Percentiles rank a stretch among this genome's conserved stretches.
Evolutionary conservation across 2,888 invertebrate species (phyloP).

Genomic region (Coenonympha glycerion): DNA sequence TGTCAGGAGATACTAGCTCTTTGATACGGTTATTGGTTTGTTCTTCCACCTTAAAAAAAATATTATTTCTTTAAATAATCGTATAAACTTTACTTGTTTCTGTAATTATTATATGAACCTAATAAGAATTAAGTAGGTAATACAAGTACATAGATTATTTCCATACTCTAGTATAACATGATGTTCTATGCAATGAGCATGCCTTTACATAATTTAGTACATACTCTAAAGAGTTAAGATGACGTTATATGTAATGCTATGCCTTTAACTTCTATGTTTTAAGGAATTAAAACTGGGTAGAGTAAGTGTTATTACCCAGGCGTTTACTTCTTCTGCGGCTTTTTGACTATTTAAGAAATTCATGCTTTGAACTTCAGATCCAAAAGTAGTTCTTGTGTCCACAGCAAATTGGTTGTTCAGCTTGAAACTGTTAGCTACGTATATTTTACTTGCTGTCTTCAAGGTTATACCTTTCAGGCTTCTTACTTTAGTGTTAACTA

Average conservation of each 20-base stretch:
- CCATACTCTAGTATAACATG: no score
- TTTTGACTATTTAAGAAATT: slow-evolving; percentile 73
- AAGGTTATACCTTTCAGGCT: slow-evolving; percentile 69
- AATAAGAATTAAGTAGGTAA: no score
- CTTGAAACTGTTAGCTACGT: slow-evolving; percentile 63
- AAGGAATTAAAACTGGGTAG: no score
- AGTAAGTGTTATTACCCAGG: slow-evolving; percentile 76
- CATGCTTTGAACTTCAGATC: slow-evolving; percentile 77
- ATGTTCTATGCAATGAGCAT: no score
- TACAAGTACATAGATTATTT: no score
- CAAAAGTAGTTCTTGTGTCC: slow-evolving; percentile 74
- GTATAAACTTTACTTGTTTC: neutral
- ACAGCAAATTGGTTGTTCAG: slow-evolving; percentile 74
- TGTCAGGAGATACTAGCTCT: slow-evolving; percentile 75
- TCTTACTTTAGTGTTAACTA: slow-evolving; percentile 36
- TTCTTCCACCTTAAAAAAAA: slow-evolving; percentile 52
- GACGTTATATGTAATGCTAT: no score
- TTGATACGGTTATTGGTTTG: slow-evolving; percentile 62
- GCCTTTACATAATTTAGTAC: no score
- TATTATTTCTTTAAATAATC: neutral
- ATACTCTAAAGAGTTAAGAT: no score
- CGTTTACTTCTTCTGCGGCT: slow-evolving; percentile 80
- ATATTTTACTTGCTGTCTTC: slow-evolving; percentile 82
- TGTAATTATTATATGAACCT: no score
- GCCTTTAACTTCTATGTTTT: no score